phyloP scores from a whole-genome alignment of 2,888 invertebrate genomes.

The Noctua janthina region DNA sequence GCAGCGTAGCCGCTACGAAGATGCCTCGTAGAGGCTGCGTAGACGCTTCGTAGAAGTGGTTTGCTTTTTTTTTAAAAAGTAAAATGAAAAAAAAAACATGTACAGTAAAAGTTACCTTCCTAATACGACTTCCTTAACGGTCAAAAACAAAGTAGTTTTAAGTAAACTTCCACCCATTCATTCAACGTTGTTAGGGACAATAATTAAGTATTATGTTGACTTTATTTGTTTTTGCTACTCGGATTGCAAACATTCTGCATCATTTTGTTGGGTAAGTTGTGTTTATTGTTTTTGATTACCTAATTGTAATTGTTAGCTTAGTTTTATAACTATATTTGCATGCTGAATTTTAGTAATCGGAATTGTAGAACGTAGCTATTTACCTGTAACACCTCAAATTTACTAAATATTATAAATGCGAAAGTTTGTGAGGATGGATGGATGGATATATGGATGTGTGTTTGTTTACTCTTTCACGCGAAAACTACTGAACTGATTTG shows the following conservation, averaged over 20 bases:
- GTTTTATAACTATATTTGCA: too few relatives aligned
- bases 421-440: too few relatives aligned
- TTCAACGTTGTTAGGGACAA: not conserved
- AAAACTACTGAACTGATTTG: too few relatives aligned
- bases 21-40: not conserved
- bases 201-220: constrained; percentile 2
- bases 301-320: too few relatives aligned
- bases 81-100: not conserved
- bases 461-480: too few relatives aligned
- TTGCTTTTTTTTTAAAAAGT: not conserved
- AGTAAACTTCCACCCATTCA: constrained; percentile 8
- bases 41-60: not conserved
- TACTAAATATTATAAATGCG: too few relatives aligned
- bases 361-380: too few relatives aligned
- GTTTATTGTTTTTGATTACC: too few relatives aligned
- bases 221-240: not conserved
- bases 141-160: constrained; percentile 9
- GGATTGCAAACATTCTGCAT: not conserved
- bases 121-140: not conserved
- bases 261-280: not conserved
- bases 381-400: too few relatives aligned
- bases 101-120: not conserved
- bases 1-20: not conserved
- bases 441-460: too few relatives aligned
- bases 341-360: too few relatives aligned